These are phyloP conservation scores for Vicugna pacos DNA, from an alignment of 2,113 vertebrate genomes.

Conservation along the genomic window DNA sequence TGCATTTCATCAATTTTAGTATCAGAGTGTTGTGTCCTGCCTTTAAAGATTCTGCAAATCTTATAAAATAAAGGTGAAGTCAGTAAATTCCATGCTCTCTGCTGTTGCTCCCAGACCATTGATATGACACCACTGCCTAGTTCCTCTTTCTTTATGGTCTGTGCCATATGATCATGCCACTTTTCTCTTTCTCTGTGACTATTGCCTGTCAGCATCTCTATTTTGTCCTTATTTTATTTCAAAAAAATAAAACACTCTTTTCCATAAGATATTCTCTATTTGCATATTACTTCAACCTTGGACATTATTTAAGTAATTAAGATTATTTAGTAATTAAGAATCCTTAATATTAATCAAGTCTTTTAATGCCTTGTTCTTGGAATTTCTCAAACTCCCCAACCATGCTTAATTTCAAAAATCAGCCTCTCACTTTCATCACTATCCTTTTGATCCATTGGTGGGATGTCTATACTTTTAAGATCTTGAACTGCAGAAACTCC, in stretches of 20 bases:
- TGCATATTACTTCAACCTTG: neutral
- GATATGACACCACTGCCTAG: neutral
- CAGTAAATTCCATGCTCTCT: neutral
- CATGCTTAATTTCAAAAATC: neutral
- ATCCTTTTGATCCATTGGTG: neutral
- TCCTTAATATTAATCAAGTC: neutral
- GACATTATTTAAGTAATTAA: neutral
- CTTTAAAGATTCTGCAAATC: neutral
- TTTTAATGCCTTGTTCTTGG: neutral
- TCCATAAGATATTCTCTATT: neutral
- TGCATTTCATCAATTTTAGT: neutral
- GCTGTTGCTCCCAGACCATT: neutral
- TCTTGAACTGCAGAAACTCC: neutral
- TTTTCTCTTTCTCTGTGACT: neutral
- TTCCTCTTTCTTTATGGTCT: neutral
- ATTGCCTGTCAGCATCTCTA: neutral
- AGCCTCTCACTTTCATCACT: neutral
- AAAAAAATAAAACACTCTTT: neutral
- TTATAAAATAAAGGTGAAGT: neutral
- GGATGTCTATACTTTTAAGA: neutral
- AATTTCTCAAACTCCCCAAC: neutral
- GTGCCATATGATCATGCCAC: neutral
- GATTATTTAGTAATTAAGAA: neutral
- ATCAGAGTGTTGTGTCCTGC: neutral
- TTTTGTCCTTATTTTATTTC: neutral